phyloP scores from a whole-genome alignment of 2,797 vertebrate species.

The Eurystomus glaucurus region DNA sequence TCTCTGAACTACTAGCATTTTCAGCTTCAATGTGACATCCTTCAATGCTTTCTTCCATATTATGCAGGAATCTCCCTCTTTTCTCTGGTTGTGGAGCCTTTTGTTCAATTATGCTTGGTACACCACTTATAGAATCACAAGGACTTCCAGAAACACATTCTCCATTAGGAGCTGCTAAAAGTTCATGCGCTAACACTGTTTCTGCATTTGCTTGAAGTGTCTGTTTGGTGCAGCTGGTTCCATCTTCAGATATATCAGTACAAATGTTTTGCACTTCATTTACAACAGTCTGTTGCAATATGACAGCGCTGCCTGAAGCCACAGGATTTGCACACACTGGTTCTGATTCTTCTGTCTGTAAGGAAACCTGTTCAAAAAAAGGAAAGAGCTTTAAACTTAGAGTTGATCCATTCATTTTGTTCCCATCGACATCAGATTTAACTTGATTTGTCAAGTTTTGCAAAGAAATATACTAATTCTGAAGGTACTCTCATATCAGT shows the following conservation, averaged over 20 bases:
- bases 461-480: not conserved
- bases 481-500: not conserved
- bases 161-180: slow-evolving; percentile 21
- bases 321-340: not conserved
- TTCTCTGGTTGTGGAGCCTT: not conserved
- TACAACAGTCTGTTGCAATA: slow-evolving; percentile 41
- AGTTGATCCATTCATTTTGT: not conserved
- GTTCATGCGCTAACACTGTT: not conserved
- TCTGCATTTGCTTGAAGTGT: slow-evolving; percentile 13
- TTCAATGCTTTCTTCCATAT: not conserved
- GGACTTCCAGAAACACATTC: not conserved
- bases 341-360: slow-evolving; percentile 30
- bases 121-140: not conserved
- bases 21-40: not conserved
- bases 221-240: not conserved
- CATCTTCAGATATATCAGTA: slow-evolving; percentile 22
- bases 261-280: not conserved
- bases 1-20: not conserved
- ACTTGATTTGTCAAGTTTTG: not conserved
- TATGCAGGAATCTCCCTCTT: not conserved
- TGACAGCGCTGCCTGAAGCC: slow-evolving; percentile 59
- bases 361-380: slow-evolving; percentile 40
- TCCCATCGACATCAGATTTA: not conserved
- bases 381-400: slow-evolving; percentile 43
- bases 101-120: not conserved